Evolutionary conservation across 1,140 invertebrate species (phyloP), one percentile per base, ranked within the genome.

Genomic region (Zaprionus davidi): DNA sequence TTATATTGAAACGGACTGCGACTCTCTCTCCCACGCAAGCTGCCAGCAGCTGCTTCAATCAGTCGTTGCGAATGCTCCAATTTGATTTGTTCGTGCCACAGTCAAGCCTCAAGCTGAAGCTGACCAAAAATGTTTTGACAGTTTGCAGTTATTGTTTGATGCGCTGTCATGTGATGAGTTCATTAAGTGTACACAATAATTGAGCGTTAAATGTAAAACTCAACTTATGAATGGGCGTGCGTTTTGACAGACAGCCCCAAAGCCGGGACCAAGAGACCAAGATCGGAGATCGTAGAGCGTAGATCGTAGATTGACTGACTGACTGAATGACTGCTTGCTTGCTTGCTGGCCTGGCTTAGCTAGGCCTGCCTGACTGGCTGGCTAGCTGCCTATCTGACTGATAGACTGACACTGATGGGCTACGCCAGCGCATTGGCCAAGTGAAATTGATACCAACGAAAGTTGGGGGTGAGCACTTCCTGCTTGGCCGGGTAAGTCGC

Each of bases 131-230:
- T 85, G 76, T 90, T 90, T 90, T 90, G 85, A 90, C 85, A 90
- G 85, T 85, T 88, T 84, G 82, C 86, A 90, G 81, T 90, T 90
- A 85, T 90, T 79, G 85, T 76, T 90, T 88, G 86, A 90, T 85
- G 76, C 73, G 81, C 85, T 90, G 84, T 88, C 84, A 59, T 79
- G 85, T 90, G 85, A 90, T 90, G 85, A 90, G 85, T 90, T 90
- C 85, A 90, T 90, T 90, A 90, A 90, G 85, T 74, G 82, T 73
- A 74, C 81, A 79, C 81, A 79, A 90, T 90, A 90, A 90, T 90
- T 90, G 85, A 88, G 81, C 85, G 70, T 76, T 90, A 90, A 85
- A 90, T 77, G 81, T 79, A 74, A 64, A 71, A 57, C 49, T 69
- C 56, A 53, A 53, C 84, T 80, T 67, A 78, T 87, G 81, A 87